Conservation (phyloP, 1,140 invertebrate species). For the Drosophila ohnishii region DNA sequence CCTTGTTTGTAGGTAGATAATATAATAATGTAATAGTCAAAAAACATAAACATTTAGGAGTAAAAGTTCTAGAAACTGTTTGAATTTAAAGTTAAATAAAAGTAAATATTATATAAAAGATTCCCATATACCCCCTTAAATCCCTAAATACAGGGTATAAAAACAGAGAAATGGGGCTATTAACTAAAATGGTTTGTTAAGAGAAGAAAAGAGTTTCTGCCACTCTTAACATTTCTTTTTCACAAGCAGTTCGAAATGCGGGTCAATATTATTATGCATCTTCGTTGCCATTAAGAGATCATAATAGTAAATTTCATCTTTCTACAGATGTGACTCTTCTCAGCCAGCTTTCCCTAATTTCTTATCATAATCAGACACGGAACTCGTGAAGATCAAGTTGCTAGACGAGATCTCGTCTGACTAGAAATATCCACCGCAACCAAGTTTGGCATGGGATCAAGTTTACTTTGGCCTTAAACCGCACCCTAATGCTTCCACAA, state of each 20-base stretch:
- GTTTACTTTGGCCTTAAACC: slow-evolving; percentile 12
- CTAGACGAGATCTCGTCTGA: slow-evolving; percentile 6
- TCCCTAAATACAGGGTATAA: slow-evolving; percentile 2
- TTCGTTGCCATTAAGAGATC: slow-evolving; percentile 10
- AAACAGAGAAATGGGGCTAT: slow-evolving; percentile 10
- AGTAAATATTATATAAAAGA: neutral
- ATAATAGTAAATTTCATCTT: slow-evolving; percentile 7
- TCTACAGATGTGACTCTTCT: neutral
- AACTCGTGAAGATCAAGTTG: slow-evolving; percentile 3
- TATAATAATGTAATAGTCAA: neutral
- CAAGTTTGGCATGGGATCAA: slow-evolving; percentile 5
- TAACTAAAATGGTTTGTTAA: neutral
- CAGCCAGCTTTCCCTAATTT: slow-evolving; percentile 13
- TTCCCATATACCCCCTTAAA: neutral
- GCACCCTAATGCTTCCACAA: neutral
- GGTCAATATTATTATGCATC: slow-evolving; percentile 26
- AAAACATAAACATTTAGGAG: neutral
- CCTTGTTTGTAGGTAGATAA: too few species aligned
- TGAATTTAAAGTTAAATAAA: neutral
- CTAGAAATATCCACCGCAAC: slow-evolving; percentile 1
- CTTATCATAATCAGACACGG: slow-evolving; percentile 11
- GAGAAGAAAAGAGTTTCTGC: neutral
- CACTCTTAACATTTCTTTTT: slow-evolving; percentile 12
- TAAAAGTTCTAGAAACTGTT: neutral
- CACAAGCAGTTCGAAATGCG: slow-evolving; percentile 7